Evolutionary conservation across 2,113 vertebrate species (phyloP).

Genomic region (Excalfactoria chinensis): DNA sequence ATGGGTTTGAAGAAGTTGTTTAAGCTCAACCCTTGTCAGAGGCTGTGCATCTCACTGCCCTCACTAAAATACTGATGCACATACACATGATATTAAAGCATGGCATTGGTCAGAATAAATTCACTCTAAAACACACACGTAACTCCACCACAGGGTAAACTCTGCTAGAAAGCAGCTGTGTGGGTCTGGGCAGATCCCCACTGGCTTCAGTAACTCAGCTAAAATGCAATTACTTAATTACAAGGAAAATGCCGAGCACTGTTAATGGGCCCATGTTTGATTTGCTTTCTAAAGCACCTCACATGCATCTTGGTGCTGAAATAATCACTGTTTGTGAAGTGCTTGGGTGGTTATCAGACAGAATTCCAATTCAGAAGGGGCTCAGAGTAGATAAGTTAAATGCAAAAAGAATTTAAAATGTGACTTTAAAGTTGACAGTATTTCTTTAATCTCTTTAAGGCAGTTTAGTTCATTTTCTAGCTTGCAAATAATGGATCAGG

Average conservation of each 20-base stretch:
- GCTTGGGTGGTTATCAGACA: background rate
- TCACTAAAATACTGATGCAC: background rate
- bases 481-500: conserved; percentile 9
- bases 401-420: background rate
- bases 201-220: background rate
- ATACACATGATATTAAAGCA: background rate
- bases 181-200: background rate
- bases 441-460: conserved; percentile 26
- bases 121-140: background rate
- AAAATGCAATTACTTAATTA: background rate
- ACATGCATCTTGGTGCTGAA: background rate
- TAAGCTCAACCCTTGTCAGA: background rate
- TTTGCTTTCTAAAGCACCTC: background rate
- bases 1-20: conserved; percentile 20
- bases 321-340: background rate
- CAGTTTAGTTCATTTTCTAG: background rate
- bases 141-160: accelerated
- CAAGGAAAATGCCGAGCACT: background rate
- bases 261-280: background rate
- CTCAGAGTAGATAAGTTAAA: background rate
- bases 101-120: too few relatives aligned
- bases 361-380: background rate
- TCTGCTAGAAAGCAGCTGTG: background rate
- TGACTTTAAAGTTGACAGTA: background rate
- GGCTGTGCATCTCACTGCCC: background rate